phyloP scores from a whole-genome alignment of 2,113 vertebrate species.

The Todiramphus chloris region DNA sequence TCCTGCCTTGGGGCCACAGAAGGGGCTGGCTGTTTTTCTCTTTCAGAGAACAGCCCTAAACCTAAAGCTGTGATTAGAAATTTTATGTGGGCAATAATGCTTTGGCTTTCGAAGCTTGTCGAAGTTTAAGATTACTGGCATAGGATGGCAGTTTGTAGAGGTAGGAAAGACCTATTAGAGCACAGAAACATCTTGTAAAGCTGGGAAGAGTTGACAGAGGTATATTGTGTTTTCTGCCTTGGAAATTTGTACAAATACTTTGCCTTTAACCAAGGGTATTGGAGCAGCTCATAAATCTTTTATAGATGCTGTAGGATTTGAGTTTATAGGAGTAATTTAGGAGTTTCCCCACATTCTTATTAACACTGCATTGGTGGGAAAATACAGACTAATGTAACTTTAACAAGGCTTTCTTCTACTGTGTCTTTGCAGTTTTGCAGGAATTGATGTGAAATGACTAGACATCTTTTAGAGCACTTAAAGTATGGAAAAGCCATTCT shows the following conservation, averaged over 20 bases:
- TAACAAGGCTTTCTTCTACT: constrained; percentile 11
- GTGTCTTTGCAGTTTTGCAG: neutral
- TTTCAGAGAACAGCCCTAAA: neutral
- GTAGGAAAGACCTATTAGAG: neutral
- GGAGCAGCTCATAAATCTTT: neutral
- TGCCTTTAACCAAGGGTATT: neutral
- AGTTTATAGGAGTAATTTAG: neutral
- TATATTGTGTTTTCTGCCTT: neutral
- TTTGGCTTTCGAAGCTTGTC: neutral
- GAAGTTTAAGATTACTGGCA: neutral
- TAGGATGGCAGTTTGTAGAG: neutral
- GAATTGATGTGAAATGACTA: neutral
- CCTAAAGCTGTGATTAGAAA: neutral
- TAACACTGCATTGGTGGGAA: neutral
- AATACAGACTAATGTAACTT: neutral
- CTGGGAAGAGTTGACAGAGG: neutral
- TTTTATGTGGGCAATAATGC: neutral
- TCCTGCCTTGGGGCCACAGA: neutral
- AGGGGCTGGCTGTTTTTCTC: neutral
- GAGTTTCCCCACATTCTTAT: neutral
- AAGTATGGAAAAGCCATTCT: neutral
- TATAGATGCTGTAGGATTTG: neutral
- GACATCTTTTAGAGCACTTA: neutral
- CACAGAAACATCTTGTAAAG: neutral
- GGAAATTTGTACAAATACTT: neutral